Percentiles rank a stretch among this genome's conserved stretches.
These are phyloP conservation scores for Odontocerum albicorne DNA, from an alignment of 2,888 invertebrate species.

Conservation along the genomic window DNA sequence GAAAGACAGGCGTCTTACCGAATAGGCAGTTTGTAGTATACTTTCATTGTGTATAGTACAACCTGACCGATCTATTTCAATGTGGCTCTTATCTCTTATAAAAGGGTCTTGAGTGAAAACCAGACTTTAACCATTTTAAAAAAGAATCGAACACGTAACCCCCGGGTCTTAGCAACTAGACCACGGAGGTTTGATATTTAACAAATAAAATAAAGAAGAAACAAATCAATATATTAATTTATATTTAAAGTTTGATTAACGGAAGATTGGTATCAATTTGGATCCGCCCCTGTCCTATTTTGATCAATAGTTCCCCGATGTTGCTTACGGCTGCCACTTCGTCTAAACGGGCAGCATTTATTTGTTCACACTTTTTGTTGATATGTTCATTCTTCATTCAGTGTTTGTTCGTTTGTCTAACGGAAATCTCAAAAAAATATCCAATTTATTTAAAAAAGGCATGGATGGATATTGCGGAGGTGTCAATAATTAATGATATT, in stretches of 20 bases:
- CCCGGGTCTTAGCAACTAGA: too few species aligned
- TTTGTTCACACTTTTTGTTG: constrained; percentile 23
- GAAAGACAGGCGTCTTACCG: too few species aligned
- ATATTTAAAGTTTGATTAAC: too few species aligned
- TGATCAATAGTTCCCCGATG: constrained; percentile 22
- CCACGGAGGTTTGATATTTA: neutral
- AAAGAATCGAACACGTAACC: too few species aligned
- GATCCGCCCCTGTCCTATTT: neutral
- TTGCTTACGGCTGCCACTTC: constrained; percentile 14
- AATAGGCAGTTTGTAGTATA: too few species aligned
- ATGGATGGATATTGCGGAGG: constrained; percentile 9
- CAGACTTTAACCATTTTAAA: too few species aligned
- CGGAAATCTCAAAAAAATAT: constrained; percentile 29
- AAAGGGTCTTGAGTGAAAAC: too few species aligned
- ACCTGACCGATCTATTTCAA: too few species aligned
- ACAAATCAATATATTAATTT: too few species aligned
- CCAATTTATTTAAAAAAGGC: constrained; percentile 21
- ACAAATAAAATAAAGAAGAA: neutral
- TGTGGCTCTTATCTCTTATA: too few species aligned
- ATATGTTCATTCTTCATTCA: constrained; percentile 25
- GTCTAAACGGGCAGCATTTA: constrained; percentile 14
- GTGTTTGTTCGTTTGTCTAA: constrained; percentile 18
- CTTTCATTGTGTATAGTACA: too few species aligned
- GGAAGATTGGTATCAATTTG: neutral
- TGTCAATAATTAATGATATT: constrained; percentile 1